Conservation (phyloP, 2,888 invertebrate genomes). For the Hydraecia micacea region DNA sequence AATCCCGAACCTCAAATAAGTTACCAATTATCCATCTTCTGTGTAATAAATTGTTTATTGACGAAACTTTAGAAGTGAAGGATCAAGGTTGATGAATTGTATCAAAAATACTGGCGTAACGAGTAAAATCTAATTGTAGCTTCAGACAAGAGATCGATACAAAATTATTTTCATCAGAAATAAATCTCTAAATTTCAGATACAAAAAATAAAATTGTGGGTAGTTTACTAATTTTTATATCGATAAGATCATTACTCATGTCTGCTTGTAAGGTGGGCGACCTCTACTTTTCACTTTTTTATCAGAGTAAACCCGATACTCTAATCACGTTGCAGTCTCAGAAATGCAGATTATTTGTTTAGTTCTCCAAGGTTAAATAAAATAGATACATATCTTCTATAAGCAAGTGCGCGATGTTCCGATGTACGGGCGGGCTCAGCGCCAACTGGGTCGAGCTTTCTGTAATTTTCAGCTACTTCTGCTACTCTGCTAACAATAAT, state of each 20-base stretch:
- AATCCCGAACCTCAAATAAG: neutral
- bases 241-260: neutral
- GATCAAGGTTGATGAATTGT: neutral
- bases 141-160: neutral
- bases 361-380: slow-evolving; percentile 78
- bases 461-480: slow-evolving; percentile 84
- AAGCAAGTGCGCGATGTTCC: slow-evolving; percentile 69
- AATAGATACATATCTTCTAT: slow-evolving; percentile 73
- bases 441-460: slow-evolving; percentile 89
- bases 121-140: neutral
- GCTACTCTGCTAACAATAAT: slow-evolving; percentile 76
- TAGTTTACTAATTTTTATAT: neutral
- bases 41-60: neutral
- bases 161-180: neutral
- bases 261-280: neutral
- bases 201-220: neutral
- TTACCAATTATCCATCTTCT: neutral
- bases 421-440: slow-evolving; percentile 81
- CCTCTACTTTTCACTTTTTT: neutral
- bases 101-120: neutral
- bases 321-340: slow-evolving; percentile 27
- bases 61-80: neutral
- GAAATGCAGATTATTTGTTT: slow-evolving; percentile 52
- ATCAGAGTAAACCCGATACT: neutral
- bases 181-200: neutral